Evolutionary conservation across 1,140 invertebrate species (phyloP).

Genomic region (Kradibia gibbosae): DNA sequence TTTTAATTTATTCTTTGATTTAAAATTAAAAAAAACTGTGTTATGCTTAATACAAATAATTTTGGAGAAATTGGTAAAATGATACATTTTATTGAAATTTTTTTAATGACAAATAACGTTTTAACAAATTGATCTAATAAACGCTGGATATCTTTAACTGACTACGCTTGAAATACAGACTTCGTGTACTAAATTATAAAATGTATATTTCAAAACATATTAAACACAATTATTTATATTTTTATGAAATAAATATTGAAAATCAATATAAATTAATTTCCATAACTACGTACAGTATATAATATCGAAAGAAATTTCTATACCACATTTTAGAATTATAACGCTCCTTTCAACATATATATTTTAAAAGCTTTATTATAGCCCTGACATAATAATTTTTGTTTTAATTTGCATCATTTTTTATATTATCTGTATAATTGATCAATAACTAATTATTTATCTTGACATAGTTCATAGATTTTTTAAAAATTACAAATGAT

Average conservation of each 20-base stretch:
- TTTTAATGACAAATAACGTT: constrained; percentile 38
- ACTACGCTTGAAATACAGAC: constrained; percentile 15
- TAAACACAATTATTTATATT: background rate
- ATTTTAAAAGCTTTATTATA: background rate
- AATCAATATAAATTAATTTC: constrained; percentile 19
- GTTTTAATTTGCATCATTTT: background rate
- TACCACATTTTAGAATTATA: constrained; percentile 7
- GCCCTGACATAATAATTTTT: background rate
- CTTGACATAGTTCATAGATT: background rate
- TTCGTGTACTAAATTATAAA: background rate
- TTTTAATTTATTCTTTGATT: background rate
- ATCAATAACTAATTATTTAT: background rate
- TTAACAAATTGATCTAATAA: constrained; percentile 36
- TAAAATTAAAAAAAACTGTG: too few relatives aligned
- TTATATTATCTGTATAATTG: background rate
- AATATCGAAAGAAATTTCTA: constrained; percentile 13
- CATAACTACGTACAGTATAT: constrained; percentile 15
- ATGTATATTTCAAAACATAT: background rate
- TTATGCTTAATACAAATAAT: background rate
- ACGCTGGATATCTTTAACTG: background rate
- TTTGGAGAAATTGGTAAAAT: constrained; percentile 21
- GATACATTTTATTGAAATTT: constrained; percentile 35
- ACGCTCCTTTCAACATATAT: constrained; percentile 11
- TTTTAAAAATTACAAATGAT: too few relatives aligned
- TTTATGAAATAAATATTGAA: background rate